These are phyloP conservation scores for Argynnis bischoffii DNA, from an alignment of 2,888 invertebrate genomes.

Conservation along the genomic window DNA sequence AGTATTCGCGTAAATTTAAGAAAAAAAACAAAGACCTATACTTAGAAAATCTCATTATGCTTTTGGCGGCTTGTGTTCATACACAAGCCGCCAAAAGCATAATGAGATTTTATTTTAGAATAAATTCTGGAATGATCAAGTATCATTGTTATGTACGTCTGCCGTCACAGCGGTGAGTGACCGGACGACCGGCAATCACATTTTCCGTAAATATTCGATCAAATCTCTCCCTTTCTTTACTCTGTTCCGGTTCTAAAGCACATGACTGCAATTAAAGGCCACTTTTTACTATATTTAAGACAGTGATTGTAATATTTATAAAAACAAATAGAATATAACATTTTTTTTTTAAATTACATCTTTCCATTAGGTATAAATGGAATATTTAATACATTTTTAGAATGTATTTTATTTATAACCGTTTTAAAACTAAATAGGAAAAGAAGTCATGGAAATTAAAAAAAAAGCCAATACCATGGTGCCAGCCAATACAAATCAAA, in stretches of 20 bases:
- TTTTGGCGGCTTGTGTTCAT: constrained; percentile 34
- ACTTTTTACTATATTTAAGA: too few relatives aligned
- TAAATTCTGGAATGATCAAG: constrained; percentile 36
- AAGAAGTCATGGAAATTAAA: constrained; percentile 8
- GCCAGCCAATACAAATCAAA: too few relatives aligned
- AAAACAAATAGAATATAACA: too few relatives aligned
- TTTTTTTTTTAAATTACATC: too few relatives aligned
- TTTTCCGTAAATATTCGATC: constrained; percentile 41
- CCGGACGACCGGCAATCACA: constrained; percentile 47
- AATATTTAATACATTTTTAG: too few relatives aligned
- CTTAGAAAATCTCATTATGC: constrained; percentile 35
- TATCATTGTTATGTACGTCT: constrained; percentile 33
- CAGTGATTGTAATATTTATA: too few relatives aligned
- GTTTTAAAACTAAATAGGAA: background rate
- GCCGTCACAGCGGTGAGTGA: constrained; percentile 54
- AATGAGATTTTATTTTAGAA: constrained; percentile 38
- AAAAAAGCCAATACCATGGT: too few relatives aligned
- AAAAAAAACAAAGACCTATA: constrained; percentile 29
- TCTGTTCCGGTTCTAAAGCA: constrained; percentile 45
- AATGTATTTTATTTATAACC: too few relatives aligned
- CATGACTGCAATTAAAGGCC: constrained; percentile 47
- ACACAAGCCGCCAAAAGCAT: too few relatives aligned
- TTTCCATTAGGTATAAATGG: too few relatives aligned
- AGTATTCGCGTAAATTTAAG: background rate
- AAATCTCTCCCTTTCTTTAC: constrained; percentile 47